phyloP scores from a whole-genome alignment of 2,888 invertebrate species.

The Agonopterix arenella region DNA sequence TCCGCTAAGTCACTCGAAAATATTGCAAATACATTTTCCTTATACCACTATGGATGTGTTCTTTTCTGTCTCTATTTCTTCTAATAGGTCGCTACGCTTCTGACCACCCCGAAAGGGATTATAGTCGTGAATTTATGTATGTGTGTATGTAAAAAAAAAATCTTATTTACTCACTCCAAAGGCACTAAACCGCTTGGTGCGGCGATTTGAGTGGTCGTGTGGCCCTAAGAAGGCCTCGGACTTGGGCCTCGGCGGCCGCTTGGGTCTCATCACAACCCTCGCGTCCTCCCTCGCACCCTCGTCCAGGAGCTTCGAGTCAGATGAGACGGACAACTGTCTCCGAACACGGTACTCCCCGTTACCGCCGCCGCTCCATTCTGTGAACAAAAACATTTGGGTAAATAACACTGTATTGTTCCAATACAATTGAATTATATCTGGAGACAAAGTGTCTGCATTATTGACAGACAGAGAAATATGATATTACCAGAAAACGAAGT shows the following conservation, averaged over 20 bases:
- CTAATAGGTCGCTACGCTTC: too few species aligned
- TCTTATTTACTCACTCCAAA: conserved; percentile 87
- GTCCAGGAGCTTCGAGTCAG: conserved; percentile 93
- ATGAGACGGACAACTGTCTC: conserved; percentile 93
- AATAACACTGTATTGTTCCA: background rate
- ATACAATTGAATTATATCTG: background rate
- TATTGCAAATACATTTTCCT: too few species aligned
- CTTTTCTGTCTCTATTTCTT: too few species aligned
- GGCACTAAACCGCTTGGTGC: conserved; percentile 96
- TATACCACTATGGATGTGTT: too few species aligned
- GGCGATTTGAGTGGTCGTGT: conserved; percentile 84
- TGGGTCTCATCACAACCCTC: conserved; percentile 91
- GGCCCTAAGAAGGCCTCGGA: conserved; percentile 94
- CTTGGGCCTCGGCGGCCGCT: conserved; percentile 95
- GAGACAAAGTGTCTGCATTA: too few species aligned
- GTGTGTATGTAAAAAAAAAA: background rate
- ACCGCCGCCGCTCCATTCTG: conserved; percentile 86
- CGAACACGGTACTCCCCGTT: conserved; percentile 89
- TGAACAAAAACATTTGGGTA: background rate
- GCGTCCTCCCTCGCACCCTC: conserved; percentile 93
- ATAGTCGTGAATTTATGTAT: background rate
- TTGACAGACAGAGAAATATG: too few species aligned
- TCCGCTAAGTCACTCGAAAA: too few species aligned
- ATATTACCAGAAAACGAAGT: too few species aligned
- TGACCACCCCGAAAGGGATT: too few species aligned